Base-by-base conservation (phyloP, 2,797 vertebrate species). In the Enteromius paludinosus region DNA sequence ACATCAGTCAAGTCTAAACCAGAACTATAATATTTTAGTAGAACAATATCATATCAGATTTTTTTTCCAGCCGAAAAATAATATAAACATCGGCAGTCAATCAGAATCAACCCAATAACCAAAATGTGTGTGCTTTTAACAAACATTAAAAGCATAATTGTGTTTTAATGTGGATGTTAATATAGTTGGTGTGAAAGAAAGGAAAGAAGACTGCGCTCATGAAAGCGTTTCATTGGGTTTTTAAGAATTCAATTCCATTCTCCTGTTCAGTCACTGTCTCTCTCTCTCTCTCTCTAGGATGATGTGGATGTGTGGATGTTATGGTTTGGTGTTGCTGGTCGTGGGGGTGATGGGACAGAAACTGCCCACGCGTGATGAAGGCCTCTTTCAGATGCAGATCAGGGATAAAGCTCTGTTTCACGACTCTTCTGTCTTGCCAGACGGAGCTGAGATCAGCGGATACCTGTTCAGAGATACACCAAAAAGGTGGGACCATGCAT, bases 301-400 rank as follows among this genome's bases (percentile, higher is more conserved):
- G 97, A 89, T 93, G 90, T 93, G 90, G 90, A 89, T 92, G 84
- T 87, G 47, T 86, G 94, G 92, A 89, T 91, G 86, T 0, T 83
- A 92, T n/a, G 81, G 88, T 61, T 41, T 79, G 83, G 92, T 96
- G 80, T 78, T 92, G 56, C 87, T 96, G 90, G 87, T 97, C 10
- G 75, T 96, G 0, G 81, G 89, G 71, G 92, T 91, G 8, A 87
- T 89, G 90, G 92, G 95, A 52, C 98, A 99, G 95, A 99, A 99
- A 89, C 82, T 99, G 23, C 98, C 98, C 61, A 99, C 98, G 0
- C 95, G 98, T 78, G 97, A 99, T 82, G 98, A 99, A 87, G 97
- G 97, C 23, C 96, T 99, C 86, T 99, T 99, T 90, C 98, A 99
- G 93, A 97, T 97, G 97, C 98, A 99, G 93, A 97, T 99, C 89